Evolutionary conservation across 2,797 vertebrate genomes (phyloP).

Genomic region (Spea hammondii): DNA sequence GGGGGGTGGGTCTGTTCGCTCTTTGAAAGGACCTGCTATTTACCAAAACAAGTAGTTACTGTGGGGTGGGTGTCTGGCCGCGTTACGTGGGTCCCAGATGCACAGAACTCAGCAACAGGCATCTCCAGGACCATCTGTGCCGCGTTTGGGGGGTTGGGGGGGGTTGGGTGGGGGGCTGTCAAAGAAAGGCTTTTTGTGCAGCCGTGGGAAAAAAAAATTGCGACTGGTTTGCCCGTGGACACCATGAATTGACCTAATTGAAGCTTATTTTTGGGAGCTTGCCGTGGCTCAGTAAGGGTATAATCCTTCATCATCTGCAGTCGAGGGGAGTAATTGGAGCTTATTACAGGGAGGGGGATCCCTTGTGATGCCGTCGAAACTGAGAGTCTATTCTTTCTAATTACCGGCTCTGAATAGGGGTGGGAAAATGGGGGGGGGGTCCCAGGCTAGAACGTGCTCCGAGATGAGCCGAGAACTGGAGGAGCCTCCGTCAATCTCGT

Average conservation of each 20-base stretch:
- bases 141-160: constrained; percentile 61
- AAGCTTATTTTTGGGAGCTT: constrained; percentile 57
- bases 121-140: constrained; percentile 71
- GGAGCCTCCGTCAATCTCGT: constrained; percentile 57
- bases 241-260: constrained; percentile 81
- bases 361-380: constrained; percentile 76
- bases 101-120: constrained; percentile 70
- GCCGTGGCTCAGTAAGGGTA: constrained; percentile 23
- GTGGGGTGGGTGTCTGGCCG: constrained; percentile 63
- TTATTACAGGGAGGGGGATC: constrained; percentile 76
- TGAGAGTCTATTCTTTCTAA: constrained; percentile 79
- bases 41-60: constrained; percentile 69
- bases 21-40: constrained; percentile 60
- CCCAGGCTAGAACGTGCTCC: constrained; percentile 56
- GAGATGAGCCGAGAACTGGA: constrained; percentile 54
- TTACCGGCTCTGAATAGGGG: constrained; percentile 71
- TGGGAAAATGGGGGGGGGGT: constrained; percentile 50
- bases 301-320: constrained; percentile 48
- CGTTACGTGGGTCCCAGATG: constrained; percentile 70
- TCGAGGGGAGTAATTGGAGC: constrained; percentile 77
- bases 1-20: constrained; percentile 58
- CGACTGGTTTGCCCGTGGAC: constrained; percentile 65
- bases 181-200: constrained; percentile 73
- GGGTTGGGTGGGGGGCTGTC: constrained; percentile 62
- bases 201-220: constrained; percentile 77